phyloP scores from a whole-genome alignment of 2,113 vertebrate genomes.

The Pao palembangensis region DNA sequence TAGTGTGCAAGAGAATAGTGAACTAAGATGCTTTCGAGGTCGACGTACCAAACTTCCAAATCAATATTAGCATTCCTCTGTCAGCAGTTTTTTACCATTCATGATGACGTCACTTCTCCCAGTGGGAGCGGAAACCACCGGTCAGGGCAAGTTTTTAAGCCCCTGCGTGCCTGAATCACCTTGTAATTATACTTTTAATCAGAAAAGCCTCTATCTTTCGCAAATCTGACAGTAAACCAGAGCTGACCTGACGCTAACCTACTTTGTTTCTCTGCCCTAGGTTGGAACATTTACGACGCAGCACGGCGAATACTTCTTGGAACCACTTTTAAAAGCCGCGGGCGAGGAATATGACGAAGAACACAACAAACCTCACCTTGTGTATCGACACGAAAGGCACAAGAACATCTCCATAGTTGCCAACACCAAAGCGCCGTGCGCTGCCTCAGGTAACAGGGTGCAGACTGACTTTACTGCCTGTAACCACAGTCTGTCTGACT shows the following conservation, averaged over 20 bases:
- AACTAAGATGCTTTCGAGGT: conserved; percentile 63
- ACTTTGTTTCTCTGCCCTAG: conserved; percentile 27
- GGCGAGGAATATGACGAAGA: conserved; percentile 85
- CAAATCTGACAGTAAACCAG: too few relatives aligned
- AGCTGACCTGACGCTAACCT: background rate
- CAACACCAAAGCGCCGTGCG: conserved; percentile 71
- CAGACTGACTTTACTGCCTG: conserved; percentile 37
- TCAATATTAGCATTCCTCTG: conserved; percentile 67
- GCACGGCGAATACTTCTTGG: conserved; percentile 92
- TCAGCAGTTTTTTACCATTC: conserved; percentile 48
- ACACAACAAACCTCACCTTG: conserved; percentile 91
- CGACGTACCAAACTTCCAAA: conserved; percentile 53
- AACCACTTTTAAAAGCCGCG: conserved; percentile 82
- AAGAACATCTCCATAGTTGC: conserved; percentile 46
- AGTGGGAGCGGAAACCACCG: conserved; percentile 5
- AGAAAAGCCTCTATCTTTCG: too few relatives aligned
- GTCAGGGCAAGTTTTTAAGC: background rate
- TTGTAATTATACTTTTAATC: too few relatives aligned
- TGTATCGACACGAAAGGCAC: conserved; percentile 83
- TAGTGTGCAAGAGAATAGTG: conserved; percentile 52
- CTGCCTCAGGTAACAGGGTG: conserved; percentile 83
- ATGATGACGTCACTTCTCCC: conserved; percentile 63
- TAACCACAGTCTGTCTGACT: conserved; percentile 59
- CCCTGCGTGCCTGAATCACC: background rate
- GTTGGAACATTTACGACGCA: conserved; percentile 81